Conservation (phyloP, 1,140 invertebrate genomes). For the Panagrolaimus sp. region DNA sequence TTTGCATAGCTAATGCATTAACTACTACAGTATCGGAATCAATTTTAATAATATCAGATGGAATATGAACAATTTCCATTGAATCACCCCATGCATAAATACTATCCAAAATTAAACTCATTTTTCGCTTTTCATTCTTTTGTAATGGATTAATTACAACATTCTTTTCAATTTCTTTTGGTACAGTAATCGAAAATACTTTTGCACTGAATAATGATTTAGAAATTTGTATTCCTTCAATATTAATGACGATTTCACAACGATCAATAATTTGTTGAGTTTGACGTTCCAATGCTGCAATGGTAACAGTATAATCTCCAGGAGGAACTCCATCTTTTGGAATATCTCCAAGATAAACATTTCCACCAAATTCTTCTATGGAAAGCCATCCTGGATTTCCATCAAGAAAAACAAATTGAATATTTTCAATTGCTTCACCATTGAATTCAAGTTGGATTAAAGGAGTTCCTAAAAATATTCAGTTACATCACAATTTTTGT, state of each 20-base stretch:
- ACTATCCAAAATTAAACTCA: background rate
- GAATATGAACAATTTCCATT: background rate
- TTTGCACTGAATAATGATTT: slow-evolving; percentile 19
- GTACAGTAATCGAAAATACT: background rate
- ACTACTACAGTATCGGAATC: background rate
- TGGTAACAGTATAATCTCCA: slow-evolving; percentile 15
- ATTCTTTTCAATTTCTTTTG: background rate
- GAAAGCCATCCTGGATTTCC: slow-evolving; percentile 39
- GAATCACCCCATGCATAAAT: slow-evolving; percentile 3
- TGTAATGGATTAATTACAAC: background rate
- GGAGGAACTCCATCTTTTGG: slow-evolving; percentile 19
- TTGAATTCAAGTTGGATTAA: slow-evolving; percentile 14
- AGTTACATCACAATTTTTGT: background rate
- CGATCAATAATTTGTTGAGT: slow-evolving; percentile 3
- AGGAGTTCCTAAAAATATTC: background rate
- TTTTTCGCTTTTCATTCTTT: background rate
- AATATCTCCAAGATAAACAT: slow-evolving; percentile 34
- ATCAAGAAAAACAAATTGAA: slow-evolving; percentile 28
- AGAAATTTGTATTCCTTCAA: slow-evolving; percentile 14
- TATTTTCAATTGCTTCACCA: slow-evolving; percentile 14
- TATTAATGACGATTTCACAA: background rate
- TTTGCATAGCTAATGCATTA: background rate
- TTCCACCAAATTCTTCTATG: slow-evolving; percentile 33
- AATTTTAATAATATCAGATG: background rate
- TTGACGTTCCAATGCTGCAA: slow-evolving; percentile 23